These are phyloP conservation scores for Percopsis omiscomaycus DNA, from an alignment of 2,797 vertebrate species.

Conservation along the genomic window DNA sequence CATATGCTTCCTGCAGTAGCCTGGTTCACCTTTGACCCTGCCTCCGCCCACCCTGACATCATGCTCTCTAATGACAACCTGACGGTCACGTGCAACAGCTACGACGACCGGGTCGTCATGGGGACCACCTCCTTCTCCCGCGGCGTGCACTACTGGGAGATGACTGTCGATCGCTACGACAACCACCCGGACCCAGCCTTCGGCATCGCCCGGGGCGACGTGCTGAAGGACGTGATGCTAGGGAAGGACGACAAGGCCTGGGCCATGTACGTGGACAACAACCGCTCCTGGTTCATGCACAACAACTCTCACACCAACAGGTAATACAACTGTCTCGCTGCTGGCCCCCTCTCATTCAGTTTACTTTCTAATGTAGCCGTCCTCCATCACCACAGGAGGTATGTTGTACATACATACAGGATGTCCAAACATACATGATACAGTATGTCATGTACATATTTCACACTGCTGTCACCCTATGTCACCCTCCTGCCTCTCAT, in stretches of 20 bases:
- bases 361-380: too few relatives aligned
- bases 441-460: too few relatives aligned
- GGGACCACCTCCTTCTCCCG: conserved; percentile 93
- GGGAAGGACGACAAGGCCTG: conserved; percentile 98
- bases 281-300: conserved; percentile 99
- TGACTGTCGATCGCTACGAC: conserved; percentile 94
- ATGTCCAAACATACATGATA: too few relatives aligned
- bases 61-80: conserved; percentile 98
- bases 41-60: conserved; percentile 93
- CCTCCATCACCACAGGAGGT: too few relatives aligned
- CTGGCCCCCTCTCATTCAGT: too few relatives aligned
- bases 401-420: too few relatives aligned
- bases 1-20: conserved; percentile 79
- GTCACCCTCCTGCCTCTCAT: neutral
- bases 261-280: conserved; percentile 99
- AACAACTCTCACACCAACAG: conserved; percentile 99
- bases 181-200: conserved; percentile 98
- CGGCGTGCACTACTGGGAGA: conserved; percentile 97
- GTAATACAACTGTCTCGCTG: conserved; percentile 60
- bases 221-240: conserved; percentile 95
- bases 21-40: conserved; percentile 94
- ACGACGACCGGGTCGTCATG: conserved; percentile 94
- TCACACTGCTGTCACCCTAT: neutral
- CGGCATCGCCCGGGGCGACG: conserved; percentile 89
- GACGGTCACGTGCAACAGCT: conserved; percentile 97